phyloP scores from a whole-genome alignment of 2,888 invertebrate species.

The Mellilla xanthometata region DNA sequence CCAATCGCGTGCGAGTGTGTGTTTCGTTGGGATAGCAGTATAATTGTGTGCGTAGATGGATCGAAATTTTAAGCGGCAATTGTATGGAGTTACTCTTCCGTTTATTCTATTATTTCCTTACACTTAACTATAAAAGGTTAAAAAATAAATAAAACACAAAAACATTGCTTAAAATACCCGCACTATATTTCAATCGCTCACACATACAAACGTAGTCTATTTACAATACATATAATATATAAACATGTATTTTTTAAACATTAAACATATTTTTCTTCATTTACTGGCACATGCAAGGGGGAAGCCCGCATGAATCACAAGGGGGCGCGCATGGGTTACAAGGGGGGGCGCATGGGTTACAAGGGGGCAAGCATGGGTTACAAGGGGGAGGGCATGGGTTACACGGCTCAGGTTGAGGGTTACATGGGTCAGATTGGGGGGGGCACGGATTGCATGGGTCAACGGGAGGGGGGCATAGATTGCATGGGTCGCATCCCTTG shows the following conservation, averaged over 20 bases:
- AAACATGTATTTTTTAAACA: slow-evolving; percentile 1
- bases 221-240: slow-evolving; percentile 30
- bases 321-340: slow-evolving; percentile 5
- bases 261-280: slow-evolving; percentile 29
- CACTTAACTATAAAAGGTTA: too few species aligned
- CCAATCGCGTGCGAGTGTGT: too few species aligned
- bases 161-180: slow-evolving; percentile 37
- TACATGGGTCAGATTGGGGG: slow-evolving; percentile 7
- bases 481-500: slow-evolving; percentile 10
- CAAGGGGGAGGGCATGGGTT: background rate
- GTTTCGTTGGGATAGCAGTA: too few species aligned
- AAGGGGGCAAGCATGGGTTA: background rate
- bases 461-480: slow-evolving; percentile 11
- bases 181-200: slow-evolving; percentile 55
- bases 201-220: slow-evolving; percentile 56
- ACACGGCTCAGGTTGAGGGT: slow-evolving; percentile 1
- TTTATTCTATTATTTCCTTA: too few species aligned
- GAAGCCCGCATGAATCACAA: slow-evolving; percentile 4
- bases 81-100: too few species aligned
- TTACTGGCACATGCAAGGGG: slow-evolving; percentile 10
- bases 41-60: too few species aligned
- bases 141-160: background rate
- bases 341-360: slow-evolving; percentile 4
- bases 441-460: slow-evolving; percentile 1
- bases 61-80: too few species aligned